Evolutionary conservation across 2,797 vertebrate genomes (phyloP), one percentile per base, ranked within the genome.

Genomic region (Vespertilio murinus): DNA sequence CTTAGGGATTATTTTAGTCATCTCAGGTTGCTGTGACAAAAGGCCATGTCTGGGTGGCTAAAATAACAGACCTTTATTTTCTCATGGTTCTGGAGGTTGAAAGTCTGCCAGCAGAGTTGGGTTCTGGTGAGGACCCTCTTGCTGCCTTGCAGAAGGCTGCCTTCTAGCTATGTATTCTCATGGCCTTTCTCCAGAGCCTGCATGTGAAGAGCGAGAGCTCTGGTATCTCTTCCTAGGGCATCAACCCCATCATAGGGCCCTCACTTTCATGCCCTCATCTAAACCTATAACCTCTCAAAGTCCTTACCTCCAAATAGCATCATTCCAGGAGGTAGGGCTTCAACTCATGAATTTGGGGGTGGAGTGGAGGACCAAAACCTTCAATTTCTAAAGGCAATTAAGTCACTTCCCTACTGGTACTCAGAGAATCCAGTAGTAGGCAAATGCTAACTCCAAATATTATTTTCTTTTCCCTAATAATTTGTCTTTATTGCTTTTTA

Each of bases 401-500:
- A 92, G 73, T n/a, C 14, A 52, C 70, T 93, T 64, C 77, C 54
- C 25, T 69, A 11, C 69, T 33, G 22, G n/a, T 74, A 64, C 52
- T 90, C 67, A 96, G 83, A 73, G 38, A 89, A 94, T 75, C 30
- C 2, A 89, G 30, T 83, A 90, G 45, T 40, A 54, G 35, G 82
- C 35, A 82, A 96, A 95, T 61, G 54, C 56, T 84, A 73, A 81
- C 69, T 95, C 17, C 25, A 81, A 95, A 87, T 83, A 74, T 52
- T 82, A 61, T 81, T 97, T 94, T 85, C 38, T 84, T 88, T 65
- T 61, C 35, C 85, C 61, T 91, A 79, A 92, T 75, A 82, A 94
- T 94, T 93, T 89, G 71, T 75, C 59, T 93, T 75, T 84, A 40
- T 82, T 88, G 77, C 28, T 95, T 90, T 94, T 88, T 90, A 79